Evolutionary conservation across 2,113 vertebrate species (phyloP), one percentile per base, ranked within the genome.

Genomic region (Furnarius figulus): DNA sequence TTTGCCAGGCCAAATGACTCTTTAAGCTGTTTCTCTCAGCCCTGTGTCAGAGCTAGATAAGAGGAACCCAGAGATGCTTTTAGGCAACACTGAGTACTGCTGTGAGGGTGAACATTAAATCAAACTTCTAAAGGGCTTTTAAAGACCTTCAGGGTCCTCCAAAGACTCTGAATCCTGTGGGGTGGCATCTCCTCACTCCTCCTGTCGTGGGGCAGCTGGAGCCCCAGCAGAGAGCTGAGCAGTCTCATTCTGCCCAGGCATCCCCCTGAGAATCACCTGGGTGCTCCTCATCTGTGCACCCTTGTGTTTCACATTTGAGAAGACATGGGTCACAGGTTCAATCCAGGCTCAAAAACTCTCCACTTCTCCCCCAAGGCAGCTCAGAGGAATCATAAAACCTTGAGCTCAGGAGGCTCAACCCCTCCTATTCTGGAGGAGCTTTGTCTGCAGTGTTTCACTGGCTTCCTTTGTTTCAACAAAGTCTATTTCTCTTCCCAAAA

Each of bases 1-100:
- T 87, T 97, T 97, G 94, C 71, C 61, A 58, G 88, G 83, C 93
- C 71, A 96, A 96, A 93, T 95, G 5, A 27, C 19, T 74, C 68
- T 83, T 94, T 63, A 83, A 82, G 59, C 20, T 72, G 25, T 59
- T 91, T 67, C 52, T 84, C 76, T 84, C 88, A 93, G 89, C 74
- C 39, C 58, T 88, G 37, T 92, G 46, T 66, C 71, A 89, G 87
- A 91, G 72, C 65, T 80, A 56, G 59, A 55, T 39, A 77, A 61
- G 20, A 95, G 79, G 67, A 94, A 85, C 87, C 16, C 39, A 5
- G 19, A 58, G 24, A 70, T 77, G 35, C 59, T 68, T n/a, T 49
- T 37, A 67, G 25, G 44, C 33, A 20, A 18, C 1, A 0, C 42
- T 50, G 78, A 79, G 40, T 78, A 50, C 42, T 68, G 77, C 61